These are phyloP conservation scores for Hydrophis major DNA, from an alignment of 2,797 vertebrate species.

Conservation along the genomic window DNA sequence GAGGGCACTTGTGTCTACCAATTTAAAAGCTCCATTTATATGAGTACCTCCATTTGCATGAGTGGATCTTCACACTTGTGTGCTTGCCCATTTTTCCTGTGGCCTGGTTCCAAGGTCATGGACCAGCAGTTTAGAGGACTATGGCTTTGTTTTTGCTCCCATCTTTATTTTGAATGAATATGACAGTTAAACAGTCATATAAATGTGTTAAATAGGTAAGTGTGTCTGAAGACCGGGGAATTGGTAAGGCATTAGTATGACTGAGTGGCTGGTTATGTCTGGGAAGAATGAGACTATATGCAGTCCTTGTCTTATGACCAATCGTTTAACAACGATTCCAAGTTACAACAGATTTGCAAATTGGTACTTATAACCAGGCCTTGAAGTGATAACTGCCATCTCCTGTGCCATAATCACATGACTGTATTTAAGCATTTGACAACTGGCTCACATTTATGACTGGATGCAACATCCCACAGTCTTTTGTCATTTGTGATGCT, in stretches of 20 bases:
- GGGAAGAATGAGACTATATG: not conserved
- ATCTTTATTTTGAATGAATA: not conserved
- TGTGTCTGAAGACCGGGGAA: not conserved
- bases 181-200: not conserved
- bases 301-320: not conserved
- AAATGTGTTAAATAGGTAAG: not conserved
- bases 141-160: not conserved
- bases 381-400: not conserved
- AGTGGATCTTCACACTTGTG: no score
- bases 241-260: not conserved
- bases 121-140: not conserved
- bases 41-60: no score
- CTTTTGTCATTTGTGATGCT: no score
- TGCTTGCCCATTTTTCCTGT: no score
- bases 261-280: not conserved
- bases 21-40: no score
- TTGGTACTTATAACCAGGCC: not conserved
- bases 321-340: not conserved
- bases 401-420: no score
- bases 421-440: no score
- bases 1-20: no score
- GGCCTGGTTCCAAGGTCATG: no score
- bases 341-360: not conserved
- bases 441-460: no score
- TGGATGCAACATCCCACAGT: no score